Conservation (phyloP, 1,140 invertebrate genomes). For the Acromyrmex charruanus region DNA sequence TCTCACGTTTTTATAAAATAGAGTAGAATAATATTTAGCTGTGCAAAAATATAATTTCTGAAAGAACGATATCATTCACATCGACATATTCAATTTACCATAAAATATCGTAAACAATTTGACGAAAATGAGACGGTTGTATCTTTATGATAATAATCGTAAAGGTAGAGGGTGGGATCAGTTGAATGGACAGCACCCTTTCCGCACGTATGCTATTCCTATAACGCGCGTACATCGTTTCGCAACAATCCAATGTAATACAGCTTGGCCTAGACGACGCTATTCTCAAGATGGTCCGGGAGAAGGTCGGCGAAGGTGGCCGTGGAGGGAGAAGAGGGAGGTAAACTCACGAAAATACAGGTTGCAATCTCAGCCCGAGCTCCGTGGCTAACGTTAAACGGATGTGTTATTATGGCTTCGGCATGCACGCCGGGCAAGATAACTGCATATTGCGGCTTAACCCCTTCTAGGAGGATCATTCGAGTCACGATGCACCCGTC, state of each 20-base stretch:
- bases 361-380: conserved; percentile 58
- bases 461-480: conserved; percentile 52
- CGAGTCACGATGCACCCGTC: conserved; percentile 44
- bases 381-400: conserved; percentile 62
- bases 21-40: background rate
- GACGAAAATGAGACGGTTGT: conserved; percentile 48
- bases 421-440: conserved; percentile 66
- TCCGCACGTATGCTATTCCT: conserved; percentile 42
- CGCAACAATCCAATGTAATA: conserved; percentile 56
- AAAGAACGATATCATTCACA: background rate
- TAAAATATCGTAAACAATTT: conserved; percentile 71
- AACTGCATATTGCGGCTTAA: conserved; percentile 75
- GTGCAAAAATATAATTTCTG: background rate
- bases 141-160: conserved; percentile 69
- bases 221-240: conserved; percentile 56
- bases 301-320: conserved; percentile 39
- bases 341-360: conserved; percentile 62
- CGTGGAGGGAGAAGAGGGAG: conserved; percentile 2
- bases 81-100: conserved; percentile 67
- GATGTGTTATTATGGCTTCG: conserved; percentile 71
- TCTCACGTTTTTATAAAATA: background rate
- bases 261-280: conserved; percentile 37
- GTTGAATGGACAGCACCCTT: conserved; percentile 54
- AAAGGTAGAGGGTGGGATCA: conserved; percentile 70
- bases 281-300: conserved; percentile 62